phyloP scores from a whole-genome alignment of 2,888 invertebrate species.

The Caenorhabditis plicata region DNA sequence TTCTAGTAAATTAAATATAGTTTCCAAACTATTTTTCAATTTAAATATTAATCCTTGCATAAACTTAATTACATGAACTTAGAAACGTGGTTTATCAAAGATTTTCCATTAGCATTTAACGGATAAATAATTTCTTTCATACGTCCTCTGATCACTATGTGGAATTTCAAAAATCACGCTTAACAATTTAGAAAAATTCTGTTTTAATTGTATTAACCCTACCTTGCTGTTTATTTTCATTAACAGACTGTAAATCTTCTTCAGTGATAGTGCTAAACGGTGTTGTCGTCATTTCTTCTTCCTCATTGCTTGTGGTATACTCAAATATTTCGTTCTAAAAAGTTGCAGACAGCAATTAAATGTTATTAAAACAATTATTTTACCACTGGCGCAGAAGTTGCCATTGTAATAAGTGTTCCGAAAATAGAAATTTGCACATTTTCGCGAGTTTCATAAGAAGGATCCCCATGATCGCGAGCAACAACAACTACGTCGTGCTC shows the following conservation, averaged over 20 bases:
- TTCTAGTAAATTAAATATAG: too few species aligned
- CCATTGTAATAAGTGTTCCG: conserved; percentile 54
- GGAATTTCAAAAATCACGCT: too few species aligned
- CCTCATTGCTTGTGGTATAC: conserved; percentile 39
- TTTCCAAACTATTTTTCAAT: too few species aligned
- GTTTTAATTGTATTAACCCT: too few species aligned
- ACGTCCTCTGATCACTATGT: too few species aligned
- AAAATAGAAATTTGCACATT: conserved; percentile 74
- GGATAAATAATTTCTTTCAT: too few species aligned
- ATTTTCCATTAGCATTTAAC: too few species aligned
- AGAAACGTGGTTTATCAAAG: too few species aligned
- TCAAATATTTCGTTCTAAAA: conserved; percentile 45
- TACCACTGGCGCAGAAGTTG: conserved; percentile 44
- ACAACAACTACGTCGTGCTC: conserved; percentile 48
- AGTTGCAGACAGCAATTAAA: neutral
- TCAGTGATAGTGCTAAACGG: conserved; percentile 16
- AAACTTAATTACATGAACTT: too few species aligned
- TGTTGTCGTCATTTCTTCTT: conserved; percentile 22
- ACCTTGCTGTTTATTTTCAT: conserved; percentile 15
- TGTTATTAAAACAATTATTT: neutral
- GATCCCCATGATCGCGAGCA: conserved; percentile 82
- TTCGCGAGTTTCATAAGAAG: conserved; percentile 86
- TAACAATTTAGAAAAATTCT: too few species aligned
- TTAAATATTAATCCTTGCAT: too few species aligned
- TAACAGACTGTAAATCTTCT: conserved; percentile 6